Evolutionary conservation across 2,113 vertebrate species (phyloP), one percentile per base, ranked within the genome.

Genomic region (Sinocyclocheilus maitianheensis): DNA sequence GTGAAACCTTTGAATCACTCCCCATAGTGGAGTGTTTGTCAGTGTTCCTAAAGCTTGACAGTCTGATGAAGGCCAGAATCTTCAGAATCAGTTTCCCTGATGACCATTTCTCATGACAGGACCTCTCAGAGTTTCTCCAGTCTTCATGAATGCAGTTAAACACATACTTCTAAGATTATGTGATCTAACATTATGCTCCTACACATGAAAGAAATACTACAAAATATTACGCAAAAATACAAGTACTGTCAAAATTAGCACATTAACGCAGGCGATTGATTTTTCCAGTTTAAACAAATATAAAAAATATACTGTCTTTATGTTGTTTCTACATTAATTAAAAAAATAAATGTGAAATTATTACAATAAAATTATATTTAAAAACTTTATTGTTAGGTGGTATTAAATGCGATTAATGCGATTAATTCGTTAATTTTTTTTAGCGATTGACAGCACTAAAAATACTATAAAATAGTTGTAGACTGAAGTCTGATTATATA

Each of bases 31-130:
- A 1, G 4, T 43, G 63, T 72, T 24, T 69, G 8, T 26, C 84
- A 46, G 58, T 65, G 71, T 3, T 53, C 24, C 60, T 72, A 84
- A 22, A 84, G 11, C 13, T 51, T 79, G 62, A 34, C 43, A 55
- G 62, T 12, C 34, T 46, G 77, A 85, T 60, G 30, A 14, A 85
- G 77, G 20, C 53, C 77, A 86, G 77, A 77, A 48, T 48, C 46
- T 76, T 26, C 4, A 30, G 5, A 63, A 24, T 80, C 37, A 14
- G 34, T 43, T 80, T 43, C 77, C 11, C 37, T 80, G 13, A 43
- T 48, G n/a, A 65, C 6, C 7, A 46, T 48, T 24, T 48, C 12
- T 48, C 60, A 13, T 62, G 53, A 62, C 55, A 40, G 34, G 77
- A 81, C 60, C 79, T 81, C 14, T 48, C n/a, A 65, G 40, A 81